phyloP scores from a whole-genome alignment of 2,797 vertebrate genomes.

The Ptychobarbus kaznakovi region DNA sequence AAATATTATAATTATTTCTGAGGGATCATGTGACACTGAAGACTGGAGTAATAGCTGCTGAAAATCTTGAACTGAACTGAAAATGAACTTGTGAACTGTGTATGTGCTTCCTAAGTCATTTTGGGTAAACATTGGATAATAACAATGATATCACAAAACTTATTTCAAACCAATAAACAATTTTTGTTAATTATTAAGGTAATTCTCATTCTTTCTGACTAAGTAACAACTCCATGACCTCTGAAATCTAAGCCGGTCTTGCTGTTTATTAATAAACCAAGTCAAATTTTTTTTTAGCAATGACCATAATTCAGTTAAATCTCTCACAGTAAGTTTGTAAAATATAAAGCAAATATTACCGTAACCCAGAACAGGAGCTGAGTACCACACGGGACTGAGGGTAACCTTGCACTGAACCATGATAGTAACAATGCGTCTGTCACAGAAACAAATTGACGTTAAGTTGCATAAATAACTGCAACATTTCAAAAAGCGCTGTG shows the following conservation, averaged over 20 bases:
- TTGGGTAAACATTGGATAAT: background rate
- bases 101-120: background rate
- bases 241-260: conserved; percentile 4
- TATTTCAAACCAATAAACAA: background rate
- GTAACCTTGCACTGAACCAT: conserved; percentile 76
- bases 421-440: conserved; percentile 88
- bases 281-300: background rate
- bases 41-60: background rate
- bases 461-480: background rate
- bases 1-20: background rate
- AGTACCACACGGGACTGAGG: conserved; percentile 79
- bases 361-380: conserved; percentile 85
- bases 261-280: background rate
- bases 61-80: background rate
- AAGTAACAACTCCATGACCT: background rate
- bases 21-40: background rate
- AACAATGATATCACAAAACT: background rate
- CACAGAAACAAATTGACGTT: conserved; percentile 30
- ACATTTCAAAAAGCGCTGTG: background rate
- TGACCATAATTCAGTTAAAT: background rate
- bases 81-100: background rate
- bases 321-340: background rate
- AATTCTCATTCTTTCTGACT: background rate
- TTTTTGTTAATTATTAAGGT: background rate
- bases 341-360: conserved; percentile 71